These are phyloP conservation scores for Sparidentex hasta DNA, from an alignment of 2,797 vertebrate genomes.

Conservation along the genomic window DNA sequence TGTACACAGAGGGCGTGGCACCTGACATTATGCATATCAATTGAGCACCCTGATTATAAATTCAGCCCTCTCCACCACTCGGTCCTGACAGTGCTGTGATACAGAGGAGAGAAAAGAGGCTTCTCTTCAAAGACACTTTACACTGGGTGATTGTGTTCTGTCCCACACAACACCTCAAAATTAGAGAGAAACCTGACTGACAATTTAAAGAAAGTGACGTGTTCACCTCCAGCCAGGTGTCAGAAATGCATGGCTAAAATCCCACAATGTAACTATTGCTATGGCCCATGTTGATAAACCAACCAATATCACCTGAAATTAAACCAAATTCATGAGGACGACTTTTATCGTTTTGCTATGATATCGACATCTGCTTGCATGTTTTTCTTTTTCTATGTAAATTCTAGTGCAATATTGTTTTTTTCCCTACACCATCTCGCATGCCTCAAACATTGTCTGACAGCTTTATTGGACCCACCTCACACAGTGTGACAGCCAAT, in stretches of 20 bases:
- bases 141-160: not conserved
- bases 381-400: not conserved
- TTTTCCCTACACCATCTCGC: not conserved
- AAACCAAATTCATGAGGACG: no score
- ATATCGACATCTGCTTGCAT: not conserved
- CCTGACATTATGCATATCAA: conserved; percentile 48
- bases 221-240: not conserved
- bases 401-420: not conserved
- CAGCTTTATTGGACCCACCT: conserved; percentile 10
- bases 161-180: not conserved
- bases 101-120: not conserved
- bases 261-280: not conserved
- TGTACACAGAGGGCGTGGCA: conserved; percentile 12
- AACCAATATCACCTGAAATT: no score
- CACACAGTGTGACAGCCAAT: not conserved
- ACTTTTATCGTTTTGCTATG: no score
- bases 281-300: no score
- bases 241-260: not conserved
- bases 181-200: not conserved
- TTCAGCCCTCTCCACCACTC: not conserved
- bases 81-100: conserved; percentile 5
- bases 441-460: not conserved
- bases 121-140: not conserved
- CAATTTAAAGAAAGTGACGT: no score
- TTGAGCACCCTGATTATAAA: conserved; percentile 34